A percentile compares a stretch with the other conserved stretches of the same genome.
Conservation (phyloP, 2,888 invertebrate genomes). For the Eupithecia pulchellata region DNA sequence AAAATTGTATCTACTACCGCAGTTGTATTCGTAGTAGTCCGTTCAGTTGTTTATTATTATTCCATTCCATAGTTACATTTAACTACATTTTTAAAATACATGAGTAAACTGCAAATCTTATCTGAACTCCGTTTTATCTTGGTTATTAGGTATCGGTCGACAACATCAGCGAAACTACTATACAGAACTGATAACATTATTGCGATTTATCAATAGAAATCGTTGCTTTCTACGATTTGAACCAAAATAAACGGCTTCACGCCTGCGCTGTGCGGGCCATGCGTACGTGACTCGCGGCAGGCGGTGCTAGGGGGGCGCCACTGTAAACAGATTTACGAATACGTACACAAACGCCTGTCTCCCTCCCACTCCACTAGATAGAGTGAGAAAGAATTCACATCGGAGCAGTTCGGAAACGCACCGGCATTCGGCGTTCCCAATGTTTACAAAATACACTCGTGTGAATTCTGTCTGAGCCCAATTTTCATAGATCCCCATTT, state of each 20-base stretch:
- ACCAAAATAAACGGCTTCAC: conserved; percentile 67
- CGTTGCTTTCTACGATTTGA: conserved; percentile 63
- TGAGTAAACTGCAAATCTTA: conserved; percentile 8
- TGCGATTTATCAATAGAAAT: conserved; percentile 85
- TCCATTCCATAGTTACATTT: not conserved
- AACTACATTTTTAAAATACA: not conserved
- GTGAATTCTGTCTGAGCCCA: conserved; percentile 49
- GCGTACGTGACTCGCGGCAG: conserved; percentile 80
- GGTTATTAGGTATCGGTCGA: conserved; percentile 26
- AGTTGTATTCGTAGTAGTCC: not conserved
- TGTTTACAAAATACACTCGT: conserved; percentile 64
- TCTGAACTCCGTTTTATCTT: conserved; percentile 4
- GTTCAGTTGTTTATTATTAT: not conserved
- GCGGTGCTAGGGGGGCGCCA: conserved; percentile 44
- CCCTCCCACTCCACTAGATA: conserved; percentile 21
- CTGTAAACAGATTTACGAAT: conserved; percentile 66
- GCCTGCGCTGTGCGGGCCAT: conserved; percentile 69
- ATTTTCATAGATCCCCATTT: conserved; percentile 41
- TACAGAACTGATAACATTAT: conserved; percentile 50
- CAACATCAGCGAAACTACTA: conserved; percentile 24
- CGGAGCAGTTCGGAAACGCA: conserved; percentile 47
- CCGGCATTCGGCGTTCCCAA: conserved; percentile 51
- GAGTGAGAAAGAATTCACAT: conserved; percentile 31
- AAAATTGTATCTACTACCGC: not conserved
- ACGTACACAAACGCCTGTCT: conserved; percentile 35